Evolutionary conservation across 1,140 invertebrate species (phyloP).

Genomic region (Diachasmimorpha longicaudata): DNA sequence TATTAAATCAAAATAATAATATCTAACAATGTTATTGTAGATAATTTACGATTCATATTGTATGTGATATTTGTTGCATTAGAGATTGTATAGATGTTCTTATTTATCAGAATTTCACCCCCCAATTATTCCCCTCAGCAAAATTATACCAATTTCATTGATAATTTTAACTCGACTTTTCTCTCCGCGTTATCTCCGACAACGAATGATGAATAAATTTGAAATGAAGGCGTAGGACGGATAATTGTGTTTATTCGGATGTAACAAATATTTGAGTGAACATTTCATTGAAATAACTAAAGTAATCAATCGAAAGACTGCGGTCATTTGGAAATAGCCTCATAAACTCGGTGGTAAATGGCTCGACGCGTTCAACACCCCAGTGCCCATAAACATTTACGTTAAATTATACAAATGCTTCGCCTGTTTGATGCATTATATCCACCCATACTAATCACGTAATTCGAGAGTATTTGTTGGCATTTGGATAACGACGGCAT

Average conservation of each 20-base stretch:
- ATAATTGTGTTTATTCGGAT: background rate
- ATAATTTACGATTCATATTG: no score
- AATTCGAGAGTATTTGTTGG: conserved; percentile 1
- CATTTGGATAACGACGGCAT: background rate
- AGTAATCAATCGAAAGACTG: conserved; percentile 8
- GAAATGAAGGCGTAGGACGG: background rate
- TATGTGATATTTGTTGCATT: no score
- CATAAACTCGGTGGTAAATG: conserved; percentile 1
- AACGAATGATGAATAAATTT: background rate
- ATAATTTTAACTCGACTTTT: no score
- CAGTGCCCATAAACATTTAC: conserved; percentile 8
- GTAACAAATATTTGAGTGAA: background rate
- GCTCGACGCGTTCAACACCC: background rate
- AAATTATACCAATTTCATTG: no score
- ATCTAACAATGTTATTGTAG: no score
- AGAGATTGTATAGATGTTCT: no score
- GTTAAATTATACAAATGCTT: background rate
- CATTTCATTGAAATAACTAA: background rate
- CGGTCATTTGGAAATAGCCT: conserved; percentile 8
- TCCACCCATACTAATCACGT: background rate
- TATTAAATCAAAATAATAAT: no score
- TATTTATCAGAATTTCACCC: no score
- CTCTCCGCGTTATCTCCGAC: background rate
- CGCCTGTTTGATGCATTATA: background rate
- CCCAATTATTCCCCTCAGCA: no score